Conservation (phyloP, 1,140 invertebrate species). For the Arion vulgaris region DNA sequence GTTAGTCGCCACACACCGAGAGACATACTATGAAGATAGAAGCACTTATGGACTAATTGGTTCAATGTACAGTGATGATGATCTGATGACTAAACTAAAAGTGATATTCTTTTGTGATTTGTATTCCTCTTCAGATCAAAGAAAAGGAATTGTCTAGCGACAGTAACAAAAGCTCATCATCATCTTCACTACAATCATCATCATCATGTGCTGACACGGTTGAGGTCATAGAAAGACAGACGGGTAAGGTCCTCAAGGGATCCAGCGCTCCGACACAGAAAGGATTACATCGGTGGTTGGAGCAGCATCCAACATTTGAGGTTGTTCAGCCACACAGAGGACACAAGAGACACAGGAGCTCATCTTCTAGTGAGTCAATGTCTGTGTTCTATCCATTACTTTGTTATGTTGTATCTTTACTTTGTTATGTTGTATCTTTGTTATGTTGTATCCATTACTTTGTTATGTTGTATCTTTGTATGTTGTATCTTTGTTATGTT, state of each 20-base stretch:
- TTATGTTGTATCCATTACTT: background rate
- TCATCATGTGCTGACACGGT: slow-evolving; percentile 7
- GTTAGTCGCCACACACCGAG: too few relatives aligned
- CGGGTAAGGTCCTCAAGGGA: slow-evolving; percentile 82
- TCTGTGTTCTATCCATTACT: background rate
- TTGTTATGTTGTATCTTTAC: background rate
- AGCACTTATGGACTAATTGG: too few relatives aligned
- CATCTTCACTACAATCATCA: background rate
- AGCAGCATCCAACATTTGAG: slow-evolving; percentile 88
- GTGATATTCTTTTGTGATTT: background rate
- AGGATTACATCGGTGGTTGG: slow-evolving; percentile 86
- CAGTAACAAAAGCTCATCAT: slow-evolving; percentile 24
- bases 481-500: background rate
- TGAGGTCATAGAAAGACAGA: slow-evolving; percentile 84
- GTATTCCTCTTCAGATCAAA: slow-evolving; percentile 2
- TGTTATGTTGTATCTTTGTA: background rate
- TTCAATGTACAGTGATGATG: too few relatives aligned
- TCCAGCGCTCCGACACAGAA: slow-evolving; percentile 83
- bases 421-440: background rate
- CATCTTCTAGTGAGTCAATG: slow-evolving; percentile 4
- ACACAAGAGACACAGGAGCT: slow-evolving; percentile 66
- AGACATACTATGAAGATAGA: too few relatives aligned
- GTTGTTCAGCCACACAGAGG: slow-evolving; percentile 77
- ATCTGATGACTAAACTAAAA: too few relatives aligned
- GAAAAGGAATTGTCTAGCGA: slow-evolving; percentile 8